A percentile compares a stretch with the other conserved stretches of the same genome.
These are phyloP conservation scores for Eupithecia pulchellata DNA, from an alignment of 2,888 invertebrate species.

Conservation along the genomic window DNA sequence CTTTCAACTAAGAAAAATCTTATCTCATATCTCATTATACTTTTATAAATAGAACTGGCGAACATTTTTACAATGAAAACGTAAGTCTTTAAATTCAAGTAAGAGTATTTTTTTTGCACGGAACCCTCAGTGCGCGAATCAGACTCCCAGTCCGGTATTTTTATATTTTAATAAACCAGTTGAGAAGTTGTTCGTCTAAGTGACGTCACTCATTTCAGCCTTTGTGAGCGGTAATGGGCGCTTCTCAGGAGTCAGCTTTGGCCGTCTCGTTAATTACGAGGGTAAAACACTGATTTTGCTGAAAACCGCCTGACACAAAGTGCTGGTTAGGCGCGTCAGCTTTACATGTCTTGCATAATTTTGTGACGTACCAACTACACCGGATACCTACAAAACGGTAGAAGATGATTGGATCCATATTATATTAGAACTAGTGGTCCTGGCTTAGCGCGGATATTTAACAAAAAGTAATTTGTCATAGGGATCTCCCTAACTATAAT, in stretches of 20 bases:
- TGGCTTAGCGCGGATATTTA: too few relatives aligned
- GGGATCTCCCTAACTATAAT: too few relatives aligned
- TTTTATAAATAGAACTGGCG: not conserved
- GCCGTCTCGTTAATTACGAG: slow-evolving; percentile 43
- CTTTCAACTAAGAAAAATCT: too few relatives aligned
- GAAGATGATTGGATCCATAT: too few relatives aligned
- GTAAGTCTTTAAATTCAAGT: not conserved
- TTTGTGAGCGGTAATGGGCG: slow-evolving; percentile 24
- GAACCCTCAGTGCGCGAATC: not conserved
- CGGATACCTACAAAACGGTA: not conserved
- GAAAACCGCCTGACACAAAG: slow-evolving; percentile 30
- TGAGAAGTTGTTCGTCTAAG: not conserved
- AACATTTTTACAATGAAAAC: not conserved
- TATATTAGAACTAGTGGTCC: too few relatives aligned
- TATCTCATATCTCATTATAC: too few relatives aligned
- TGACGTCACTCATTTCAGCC: slow-evolving; percentile 24
- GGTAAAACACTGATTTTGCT: slow-evolving; percentile 35
- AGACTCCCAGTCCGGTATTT: not conserved
- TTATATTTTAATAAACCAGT: not conserved
- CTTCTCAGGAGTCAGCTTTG: slow-evolving; percentile 42
- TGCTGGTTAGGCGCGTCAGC: slow-evolving; percentile 41
- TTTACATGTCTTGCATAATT: slow-evolving; percentile 22
- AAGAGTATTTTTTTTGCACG: not conserved
- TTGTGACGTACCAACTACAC: not conserved
- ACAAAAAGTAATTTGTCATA: too few relatives aligned